Evolutionary conservation across 1,140 invertebrate genomes (phyloP).

Genomic region (Epicauta chinensis): DNA sequence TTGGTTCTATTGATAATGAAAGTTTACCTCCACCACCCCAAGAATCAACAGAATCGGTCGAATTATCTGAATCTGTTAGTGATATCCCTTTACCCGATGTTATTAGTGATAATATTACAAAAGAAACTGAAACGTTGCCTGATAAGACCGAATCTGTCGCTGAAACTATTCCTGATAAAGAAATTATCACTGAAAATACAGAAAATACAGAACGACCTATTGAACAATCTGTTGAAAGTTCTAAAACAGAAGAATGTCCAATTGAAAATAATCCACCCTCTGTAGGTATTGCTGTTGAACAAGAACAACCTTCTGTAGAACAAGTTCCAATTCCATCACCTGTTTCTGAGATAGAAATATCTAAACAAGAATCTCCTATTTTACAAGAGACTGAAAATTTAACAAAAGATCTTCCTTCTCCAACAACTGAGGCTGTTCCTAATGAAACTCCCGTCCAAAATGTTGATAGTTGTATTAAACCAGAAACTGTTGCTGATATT

Average conservation of each 20-base stretch:
- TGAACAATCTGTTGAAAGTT: constrained; percentile 5
- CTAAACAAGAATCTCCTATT: background rate
- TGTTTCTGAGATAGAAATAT: too few species aligned
- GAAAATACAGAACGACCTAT: too few species aligned
- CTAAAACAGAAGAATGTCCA: too few species aligned
- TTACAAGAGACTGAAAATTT: background rate
- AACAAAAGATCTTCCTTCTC: background rate
- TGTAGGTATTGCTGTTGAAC: too few species aligned
- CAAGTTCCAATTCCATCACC: too few species aligned
- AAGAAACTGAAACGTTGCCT: background rate
- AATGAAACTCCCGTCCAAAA: background rate
- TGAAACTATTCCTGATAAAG: constrained; percentile 14
- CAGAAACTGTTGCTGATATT: background rate
- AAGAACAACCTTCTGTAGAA: too few species aligned
- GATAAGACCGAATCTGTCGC: background rate
- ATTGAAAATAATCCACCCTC: too few species aligned
- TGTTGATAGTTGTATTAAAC: background rate
- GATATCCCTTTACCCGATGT: background rate
- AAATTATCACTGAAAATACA: constrained; percentile 3
- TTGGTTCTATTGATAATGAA: background rate
- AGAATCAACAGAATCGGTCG: background rate
- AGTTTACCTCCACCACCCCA: background rate
- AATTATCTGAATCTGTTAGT: background rate
- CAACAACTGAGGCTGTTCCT: constrained; percentile 1
- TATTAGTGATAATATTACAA: background rate